Evolutionary conservation across 1,140 invertebrate genomes (phyloP).

Genomic region (Philopotamus ludificatus): DNA sequence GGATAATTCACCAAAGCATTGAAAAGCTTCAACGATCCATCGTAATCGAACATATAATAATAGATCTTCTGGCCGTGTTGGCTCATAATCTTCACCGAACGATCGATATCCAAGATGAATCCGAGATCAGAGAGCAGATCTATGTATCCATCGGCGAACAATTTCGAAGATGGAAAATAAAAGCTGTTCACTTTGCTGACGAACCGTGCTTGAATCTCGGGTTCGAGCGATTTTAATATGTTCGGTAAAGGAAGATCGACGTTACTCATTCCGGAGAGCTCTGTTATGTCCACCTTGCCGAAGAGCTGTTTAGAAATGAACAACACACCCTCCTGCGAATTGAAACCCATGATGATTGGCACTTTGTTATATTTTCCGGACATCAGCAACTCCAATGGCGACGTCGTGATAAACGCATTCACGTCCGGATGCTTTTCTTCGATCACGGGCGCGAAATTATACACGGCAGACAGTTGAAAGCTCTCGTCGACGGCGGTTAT

Average conservation of each 20-base stretch:
- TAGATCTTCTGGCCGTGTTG: slow-evolving; percentile 17
- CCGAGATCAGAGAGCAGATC: slow-evolving; percentile 24
- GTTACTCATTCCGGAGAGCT: not conserved
- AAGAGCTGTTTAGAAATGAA: not conserved
- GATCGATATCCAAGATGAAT: slow-evolving; percentile 25
- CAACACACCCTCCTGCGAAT: slow-evolving; percentile 6
- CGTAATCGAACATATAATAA: slow-evolving; percentile 46
- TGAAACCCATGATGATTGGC: slow-evolving; percentile 2
- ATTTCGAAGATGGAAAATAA: slow-evolving; percentile 19
- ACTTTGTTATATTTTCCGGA: slow-evolving; percentile 2
- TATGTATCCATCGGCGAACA: slow-evolving; percentile 17
- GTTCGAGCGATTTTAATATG: not conserved
- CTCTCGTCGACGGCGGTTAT: not conserved
- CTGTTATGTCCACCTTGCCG: not conserved
- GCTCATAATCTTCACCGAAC: not conserved
- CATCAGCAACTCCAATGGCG: not conserved
- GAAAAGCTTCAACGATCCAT: slow-evolving; percentile 46
- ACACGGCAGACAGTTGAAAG: not conserved
- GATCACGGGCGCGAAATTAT: not conserved
- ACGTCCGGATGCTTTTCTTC: not conserved
- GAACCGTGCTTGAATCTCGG: not conserved
- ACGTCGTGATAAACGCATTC: not conserved
- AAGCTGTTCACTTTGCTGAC: slow-evolving; percentile 34
- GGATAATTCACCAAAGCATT: slow-evolving; percentile 47
- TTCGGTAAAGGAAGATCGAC: not conserved